phyloP scores from a whole-genome alignment of 2,113 vertebrate genomes.

The Irena cyanogastra region DNA sequence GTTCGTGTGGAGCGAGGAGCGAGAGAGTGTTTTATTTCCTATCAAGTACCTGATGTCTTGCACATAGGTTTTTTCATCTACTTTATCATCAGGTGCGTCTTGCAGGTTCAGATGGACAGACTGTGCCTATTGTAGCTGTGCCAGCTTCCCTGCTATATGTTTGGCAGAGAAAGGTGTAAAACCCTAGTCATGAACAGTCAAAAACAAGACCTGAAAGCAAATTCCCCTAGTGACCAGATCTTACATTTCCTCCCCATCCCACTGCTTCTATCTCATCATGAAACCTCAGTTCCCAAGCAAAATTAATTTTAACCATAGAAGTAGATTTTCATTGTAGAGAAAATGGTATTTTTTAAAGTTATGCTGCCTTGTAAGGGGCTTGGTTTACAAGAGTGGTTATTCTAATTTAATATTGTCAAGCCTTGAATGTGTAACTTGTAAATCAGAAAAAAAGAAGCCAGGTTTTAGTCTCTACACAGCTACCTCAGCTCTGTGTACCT shows the following conservation, averaged over 20 bases:
- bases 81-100: background rate
- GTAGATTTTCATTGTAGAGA: background rate
- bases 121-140: background rate
- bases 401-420: background rate
- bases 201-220: background rate
- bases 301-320: background rate
- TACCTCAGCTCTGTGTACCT: background rate
- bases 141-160: constrained; percentile 32
- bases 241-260: background rate
- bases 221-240: background rate
- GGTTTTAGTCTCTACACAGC: background rate
- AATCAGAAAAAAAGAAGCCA: background rate
- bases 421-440: background rate
- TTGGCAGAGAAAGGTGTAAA: constrained; percentile 29
- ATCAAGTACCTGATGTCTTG: background rate
- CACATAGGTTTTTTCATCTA: background rate
- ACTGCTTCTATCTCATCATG: background rate
- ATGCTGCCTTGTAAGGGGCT: background rate
- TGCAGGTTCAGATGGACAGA: background rate
- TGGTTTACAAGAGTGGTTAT: background rate
- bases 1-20: background rate
- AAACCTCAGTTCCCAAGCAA: background rate
- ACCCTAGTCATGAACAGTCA: background rate
- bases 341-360: background rate
- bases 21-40: background rate